These are phyloP conservation scores for Sceliomorpha sp. DNA, from an alignment of 2,888 invertebrate species.

Conservation along the genomic window DNA sequence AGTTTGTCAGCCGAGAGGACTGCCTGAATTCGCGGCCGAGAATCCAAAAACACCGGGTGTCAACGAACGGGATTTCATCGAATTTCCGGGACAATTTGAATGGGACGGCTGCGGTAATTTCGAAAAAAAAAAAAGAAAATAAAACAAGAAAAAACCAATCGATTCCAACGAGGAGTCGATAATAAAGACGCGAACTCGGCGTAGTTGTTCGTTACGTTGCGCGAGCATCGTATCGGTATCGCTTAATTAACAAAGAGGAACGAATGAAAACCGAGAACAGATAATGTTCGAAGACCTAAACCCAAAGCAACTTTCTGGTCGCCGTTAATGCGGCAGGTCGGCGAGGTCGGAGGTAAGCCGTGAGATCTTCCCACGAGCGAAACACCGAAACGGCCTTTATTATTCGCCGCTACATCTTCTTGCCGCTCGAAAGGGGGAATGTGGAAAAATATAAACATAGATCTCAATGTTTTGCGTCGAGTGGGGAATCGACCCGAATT, in stretches of 20 bases:
- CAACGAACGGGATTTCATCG: too few relatives aligned
- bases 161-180: slow-evolving; percentile 1
- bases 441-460: slow-evolving; percentile 55
- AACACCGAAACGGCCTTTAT: slow-evolving; percentile 61
- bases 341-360: slow-evolving; percentile 70
- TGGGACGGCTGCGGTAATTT: too few relatives aligned
- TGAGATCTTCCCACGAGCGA: slow-evolving; percentile 75
- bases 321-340: slow-evolving; percentile 59
- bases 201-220: slow-evolving; percentile 3
- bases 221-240: slow-evolving; percentile 46
- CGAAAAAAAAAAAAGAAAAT: too few relatives aligned
- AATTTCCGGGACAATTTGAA: too few relatives aligned
- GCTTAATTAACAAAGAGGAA: slow-evolving; percentile 64
- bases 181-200: slow-evolving; percentile 7
- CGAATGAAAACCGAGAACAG: slow-evolving; percentile 55
- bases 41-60: too few relatives aligned
- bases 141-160: too few relatives aligned
- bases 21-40: too few relatives aligned
- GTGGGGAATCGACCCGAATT: slow-evolving; percentile 42
- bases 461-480: slow-evolving; percentile 48
- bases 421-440: slow-evolving; percentile 42
- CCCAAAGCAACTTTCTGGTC: slow-evolving; percentile 49
- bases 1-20: too few relatives aligned
- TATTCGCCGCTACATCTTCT: slow-evolving; percentile 58
- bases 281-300: slow-evolving; percentile 56